Evolutionary conservation across 2,888 invertebrate genomes (phyloP), one percentile per base, ranked within the genome.

Genomic region (Netelia inedita): DNA sequence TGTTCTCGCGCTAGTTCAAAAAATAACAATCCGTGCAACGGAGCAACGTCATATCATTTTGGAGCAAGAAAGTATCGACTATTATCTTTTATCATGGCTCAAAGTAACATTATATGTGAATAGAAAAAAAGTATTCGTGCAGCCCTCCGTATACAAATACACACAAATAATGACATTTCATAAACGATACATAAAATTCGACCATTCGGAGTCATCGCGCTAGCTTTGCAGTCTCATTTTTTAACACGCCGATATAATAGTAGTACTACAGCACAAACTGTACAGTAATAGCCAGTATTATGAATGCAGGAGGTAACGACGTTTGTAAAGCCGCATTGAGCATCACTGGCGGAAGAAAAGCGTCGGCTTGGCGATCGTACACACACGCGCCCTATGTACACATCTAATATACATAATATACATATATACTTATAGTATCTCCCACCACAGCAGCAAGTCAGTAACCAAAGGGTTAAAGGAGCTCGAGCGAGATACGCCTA

Each of bases 291-390:
- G 69, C 65, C 69, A 35, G 72, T 68, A 79, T 79, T 79, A 83
- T 83, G 74, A 83, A 79, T 83, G 83, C 83, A 79, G 83, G 46
- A 46, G 11, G 14, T 46, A 14, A 35, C 3, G 79, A 79, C 75
- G 65, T 35, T 79, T 63, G 46, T 69, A 61, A 21, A 23, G 53
- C 74, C 74, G 79, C 69, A 83, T 83, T 83, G 83, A 83, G 83
- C 69, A 74, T 79, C 83, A 83, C 83, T 83, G 78, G 71, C 57
- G 63, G 65, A 74, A 50, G 63, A 74, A 73, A 73, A 73, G 79
- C 79, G 69, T 82, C 59, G 76, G 46, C 65, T 74, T 50, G 74
- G 57, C 74, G 68, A 35, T 59, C 69, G 66, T 66, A 73, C 28
- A 16, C 46, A 55, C 78, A 66, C 65, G 66, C 65, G 50, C 65